Evolutionary conservation across 1,140 invertebrate species (phyloP), one percentile per base, ranked within the genome.

Genomic region (Ericerus pela): DNA sequence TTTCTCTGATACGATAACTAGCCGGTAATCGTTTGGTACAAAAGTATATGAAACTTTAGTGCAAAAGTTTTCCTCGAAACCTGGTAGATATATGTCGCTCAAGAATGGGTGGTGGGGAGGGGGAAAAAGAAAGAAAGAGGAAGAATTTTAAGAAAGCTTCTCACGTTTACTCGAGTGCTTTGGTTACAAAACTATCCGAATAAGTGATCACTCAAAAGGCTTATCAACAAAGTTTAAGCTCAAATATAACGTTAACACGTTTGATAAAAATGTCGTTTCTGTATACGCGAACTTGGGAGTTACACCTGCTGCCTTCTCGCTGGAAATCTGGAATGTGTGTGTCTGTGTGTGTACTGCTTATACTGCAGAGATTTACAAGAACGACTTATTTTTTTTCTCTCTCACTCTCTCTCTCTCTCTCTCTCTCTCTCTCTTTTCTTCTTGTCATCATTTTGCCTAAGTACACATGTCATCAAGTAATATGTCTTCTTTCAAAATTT

Each of bases 201-300:
- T 47, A 47, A 47, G 41, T 47, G 41, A 47, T 47, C 41, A 47
- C 41, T 47, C 41, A 47, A 24, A 47, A 47, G 20, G 41, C 41
- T 47, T 47, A 47, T 47, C 10, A 47, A 47, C 41, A 47, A 47
- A 47, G 10, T 47, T 47, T 47, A 47, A 47, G 16, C 26, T 47
- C 41, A 47, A 47, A 47, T 47, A 47, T 47, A 47, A 47, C 41
- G 41, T 8, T 8, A 24, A 24, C 41, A 24, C 20, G 22, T 47
- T 22, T 47, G 41, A 47, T 47, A 47, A 47, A 47, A 47, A 47
- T 47, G 41, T 47, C 41, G 41, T 18, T 41, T 18, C 6, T 18
- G 22, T 47, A 18, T 24, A 22, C 41, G 22, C 26, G 41, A 24
- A 20, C 41, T n/a, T n/a, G n/a, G n/a, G 11, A 47, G 26, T 24